Percentiles rank a stretch among this genome's conserved stretches.
Evolutionary conservation across 1,140 invertebrate genomes (phyloP).

Genomic region (Calycopis cecrops): DNA sequence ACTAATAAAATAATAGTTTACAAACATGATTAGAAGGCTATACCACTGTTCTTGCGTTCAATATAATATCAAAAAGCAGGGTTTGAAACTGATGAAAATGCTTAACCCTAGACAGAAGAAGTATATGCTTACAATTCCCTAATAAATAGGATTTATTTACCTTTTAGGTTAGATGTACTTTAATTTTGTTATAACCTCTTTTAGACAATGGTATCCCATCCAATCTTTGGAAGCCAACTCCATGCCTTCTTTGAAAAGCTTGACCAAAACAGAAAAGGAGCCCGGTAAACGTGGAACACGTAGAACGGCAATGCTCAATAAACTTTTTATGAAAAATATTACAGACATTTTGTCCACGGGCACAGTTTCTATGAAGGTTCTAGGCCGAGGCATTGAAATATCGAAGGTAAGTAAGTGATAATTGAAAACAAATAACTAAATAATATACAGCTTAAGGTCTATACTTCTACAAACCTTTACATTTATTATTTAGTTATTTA

Average conservation of each 20-base stretch:
- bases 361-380: conserved; percentile 75
- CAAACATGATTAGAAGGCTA: conserved; percentile 40
- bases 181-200: conserved; percentile 16
- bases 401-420: conserved; percentile 60
- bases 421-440: not conserved
- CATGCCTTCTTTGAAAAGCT: conserved; percentile 53
- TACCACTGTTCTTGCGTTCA: conserved; percentile 42
- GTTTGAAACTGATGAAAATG: conserved; percentile 57
- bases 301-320: conserved; percentile 80
- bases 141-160: not conserved
- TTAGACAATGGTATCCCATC: conserved; percentile 53
- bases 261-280: conserved; percentile 53
- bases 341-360: conserved; percentile 84
- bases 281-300: conserved; percentile 64
- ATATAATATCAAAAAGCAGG: conserved; percentile 49
- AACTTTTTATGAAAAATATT: conserved; percentile 86
- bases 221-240: conserved; percentile 25
- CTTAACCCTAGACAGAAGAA: conserved; percentile 53
- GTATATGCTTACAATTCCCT: conserved; percentile 30
- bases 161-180: conserved; percentile 15
- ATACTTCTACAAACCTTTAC: no score
- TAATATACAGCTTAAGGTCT: not conserved
- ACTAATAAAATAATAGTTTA: not conserved
- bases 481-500: no score
- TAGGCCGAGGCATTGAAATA: conserved; percentile 82